Base-by-base conservation (phyloP, 2,113 vertebrate genomes). In the Brachyhypopomus occidentalis region DNA sequence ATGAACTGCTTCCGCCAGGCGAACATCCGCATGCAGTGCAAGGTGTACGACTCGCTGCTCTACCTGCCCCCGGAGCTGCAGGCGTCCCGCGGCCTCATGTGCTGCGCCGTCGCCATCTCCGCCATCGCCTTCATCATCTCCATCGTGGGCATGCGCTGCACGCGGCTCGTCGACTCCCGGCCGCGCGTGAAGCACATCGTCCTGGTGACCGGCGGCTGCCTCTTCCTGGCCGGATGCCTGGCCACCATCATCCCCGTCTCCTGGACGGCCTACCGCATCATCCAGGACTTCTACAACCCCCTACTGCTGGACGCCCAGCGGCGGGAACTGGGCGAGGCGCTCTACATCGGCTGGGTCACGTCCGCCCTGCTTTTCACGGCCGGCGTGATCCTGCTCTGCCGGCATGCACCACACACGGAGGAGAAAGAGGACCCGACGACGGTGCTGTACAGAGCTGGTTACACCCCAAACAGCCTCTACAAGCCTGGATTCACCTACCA, bases 1-100 rank as follows among this genome's bases (percentile, higher is more conserved):
- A 97, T 97, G 96, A 96, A 94, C 89, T 99, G 98, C 84, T 77
- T 92, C 84, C 91, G 93, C 36, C 97, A 98, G 60, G 92, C 93
- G 77, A 95, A 93, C 84, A 88, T 94, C 84, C 86, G 94, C 38
- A 89, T 96, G 91, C 96, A 97, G 86, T 99, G 97, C 71, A 96
- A 96, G 86, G 92, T 95, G 80, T 96, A 98, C 0, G 90, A 91
- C 27, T 98, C 97, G 0, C 9, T 96, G 75, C 88, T 98, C 83
- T 95, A 88, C 34, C 95, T 99, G 7, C 94, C 96, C 0, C 87
- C 94, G 0, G 91, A 90, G 3, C 88, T 99, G 19, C 95, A 97
- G 84, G 92, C 93, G 0, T 92, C 95, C 7, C 91, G 97, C 1
- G 96, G 95, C 0, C 92, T 99, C 34, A 96, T 96, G 96, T 96